A percentile compares a stretch with the other conserved stretches of the same genome.
Evolutionary conservation across 2,888 invertebrate genomes (phyloP).

Genomic region (Lepidochrysops patricia): DNA sequence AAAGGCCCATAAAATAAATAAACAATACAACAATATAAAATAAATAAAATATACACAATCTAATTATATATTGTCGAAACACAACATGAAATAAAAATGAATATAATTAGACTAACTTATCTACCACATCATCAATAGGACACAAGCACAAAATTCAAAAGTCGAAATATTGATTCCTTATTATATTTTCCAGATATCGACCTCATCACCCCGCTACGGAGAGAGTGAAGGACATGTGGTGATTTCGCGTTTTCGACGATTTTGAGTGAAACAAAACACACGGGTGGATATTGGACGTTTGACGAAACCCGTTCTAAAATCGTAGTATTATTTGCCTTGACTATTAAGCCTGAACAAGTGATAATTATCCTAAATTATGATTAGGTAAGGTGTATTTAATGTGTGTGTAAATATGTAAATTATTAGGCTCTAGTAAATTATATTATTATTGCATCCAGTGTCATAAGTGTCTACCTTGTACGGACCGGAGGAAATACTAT

Average conservation of each 20-base stretch:
- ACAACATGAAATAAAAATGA: no score
- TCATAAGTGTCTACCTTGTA: conserved; percentile 39
- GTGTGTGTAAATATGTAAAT: conserved; percentile 62
- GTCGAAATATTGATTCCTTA: not conserved
- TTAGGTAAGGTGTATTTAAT: conserved; percentile 15
- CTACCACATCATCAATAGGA: no score
- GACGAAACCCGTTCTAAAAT: conserved; percentile 9
- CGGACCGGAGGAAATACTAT: conserved; percentile 31
- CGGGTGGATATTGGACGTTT: conserved; percentile 7
- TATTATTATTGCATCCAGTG: conserved; percentile 55
- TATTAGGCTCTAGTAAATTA: conserved; percentile 31
- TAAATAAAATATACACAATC: no score
- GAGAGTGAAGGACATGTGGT: conserved; percentile 75
- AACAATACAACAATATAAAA: no score
- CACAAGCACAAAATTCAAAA: not conserved
- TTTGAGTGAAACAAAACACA: not conserved
- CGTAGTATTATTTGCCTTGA: conserved; percentile 23
- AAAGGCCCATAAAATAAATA: no score
- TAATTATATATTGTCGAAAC: no score
- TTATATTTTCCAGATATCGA: conserved; percentile 51
- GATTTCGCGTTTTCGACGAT: conserved; percentile 26
- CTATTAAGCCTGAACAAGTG: conserved; percentile 17
- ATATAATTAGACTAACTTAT: no score
- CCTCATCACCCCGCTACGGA: conserved; percentile 65
- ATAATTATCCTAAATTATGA: conserved; percentile 16